These are phyloP conservation scores for Caenorhabditis elegans DNA, from an alignment of 1,140 invertebrate species.

Conservation along the genomic window WBcel235 BX284602.5:5422501-5423000, in stretches of 20 bases:
- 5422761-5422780: too few relatives aligned
- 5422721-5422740: neutral
- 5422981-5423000: too few relatives aligned
- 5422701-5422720: neutral
- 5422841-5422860: neutral
- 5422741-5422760: too few relatives aligned
- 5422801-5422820: too few relatives aligned
- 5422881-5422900: constrained; percentile 3
- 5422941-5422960: neutral
- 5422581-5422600: neutral
- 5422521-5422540: too few relatives aligned
- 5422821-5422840: too few relatives aligned
- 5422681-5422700: too few relatives aligned
- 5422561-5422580: constrained; percentile 9
- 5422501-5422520: neutral
- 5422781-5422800: too few relatives aligned
- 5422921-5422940: neutral
- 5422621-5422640: constrained; percentile 1
- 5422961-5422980: neutral
- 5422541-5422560: too few relatives aligned
- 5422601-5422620: neutral
- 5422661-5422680: neutral
- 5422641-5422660: neutral
- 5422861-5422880: neutral
- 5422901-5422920: neutral